Evolutionary conservation across 2,888 invertebrate genomes (phyloP).

Genomic region (Leptinotarsa juncta): DNA sequence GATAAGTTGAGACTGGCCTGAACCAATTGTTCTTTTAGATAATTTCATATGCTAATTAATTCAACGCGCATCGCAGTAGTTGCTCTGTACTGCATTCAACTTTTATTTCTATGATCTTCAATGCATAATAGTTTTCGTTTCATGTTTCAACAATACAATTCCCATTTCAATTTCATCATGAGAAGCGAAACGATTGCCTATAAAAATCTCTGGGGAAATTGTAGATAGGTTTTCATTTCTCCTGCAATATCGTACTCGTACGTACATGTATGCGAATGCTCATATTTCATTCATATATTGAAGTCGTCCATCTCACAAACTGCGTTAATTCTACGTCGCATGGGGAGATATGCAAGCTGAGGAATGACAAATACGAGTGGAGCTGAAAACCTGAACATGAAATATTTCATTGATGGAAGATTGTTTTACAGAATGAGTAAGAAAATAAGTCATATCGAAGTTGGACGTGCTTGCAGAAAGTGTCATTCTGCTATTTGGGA

Average conservation of each 20-base stretch:
- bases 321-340: not conserved
- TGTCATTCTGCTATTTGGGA: too few species aligned
- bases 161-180: constrained; percentile 5
- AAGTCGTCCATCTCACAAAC: not conserved
- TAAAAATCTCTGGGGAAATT: constrained; percentile 22
- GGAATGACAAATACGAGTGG: not conserved
- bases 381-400: not conserved
- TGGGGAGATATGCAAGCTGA: not conserved
- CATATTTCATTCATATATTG: not conserved
- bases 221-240: not conserved
- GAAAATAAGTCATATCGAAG: too few species aligned
- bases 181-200: constrained; percentile 10
- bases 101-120: not conserved
- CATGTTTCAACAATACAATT: not conserved
- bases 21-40: too few species aligned
- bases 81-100: too few species aligned
- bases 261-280: not conserved
- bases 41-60: too few species aligned
- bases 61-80: too few species aligned
- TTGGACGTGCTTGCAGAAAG: too few species aligned
- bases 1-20: too few species aligned
- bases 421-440: too few species aligned
- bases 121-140: not conserved
- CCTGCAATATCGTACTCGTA: not conserved
- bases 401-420: not conserved